Base-by-base conservation (phyloP, 2,113 vertebrate species). In the Ancistrus triradiatus region DNA sequence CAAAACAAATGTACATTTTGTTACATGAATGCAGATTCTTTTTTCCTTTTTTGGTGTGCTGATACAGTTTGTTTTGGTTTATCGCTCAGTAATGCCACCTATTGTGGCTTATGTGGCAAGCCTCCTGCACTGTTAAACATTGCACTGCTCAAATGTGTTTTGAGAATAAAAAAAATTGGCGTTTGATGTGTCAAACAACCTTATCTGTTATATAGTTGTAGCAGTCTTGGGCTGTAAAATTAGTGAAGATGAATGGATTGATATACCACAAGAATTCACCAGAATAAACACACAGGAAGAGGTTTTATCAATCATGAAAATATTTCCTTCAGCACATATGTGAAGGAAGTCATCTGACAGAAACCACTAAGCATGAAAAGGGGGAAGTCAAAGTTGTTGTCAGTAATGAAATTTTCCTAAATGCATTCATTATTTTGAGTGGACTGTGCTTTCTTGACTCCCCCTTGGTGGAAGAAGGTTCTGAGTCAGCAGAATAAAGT, bases 71-170 rank as follows among this genome's bases (percentile, higher is more conserved):
- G 6, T 25, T 19, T 27, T 24, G 5, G 42, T 7, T 24, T 37
- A 28, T 48, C 19, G 8, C 28, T 40, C 13, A 40, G 21, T 7
- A 27, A 17, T 48, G 11, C 31, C 24, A 53, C 17, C 9, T 19
- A 31, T 55, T 37, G 15, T 62, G 35, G 4, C 14, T 44, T 21
- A 19, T 63, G 25, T n/a, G 21, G 27, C n/a, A n/a, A n/a, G n/a
- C 27, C 6, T 40, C 17, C n/a, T 58, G 43, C 52, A 66, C 52
- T 48, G 13, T 57, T 57, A 49, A 55, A 57, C 35, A 25, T 33
- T 65, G 42, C 63, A 66, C 63, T 66, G 33, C 44, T 25, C 22
- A 19, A 37, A 66, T 14, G 7, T 25, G 31, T 22, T 40, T 58
- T n/a, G 10, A 4, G 6, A 24, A 33, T 47, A 38, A 57, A 38